Evolutionary conservation across 2,888 invertebrate species (phyloP).

Genomic region (Rotaria magnacalcarata): DNA sequence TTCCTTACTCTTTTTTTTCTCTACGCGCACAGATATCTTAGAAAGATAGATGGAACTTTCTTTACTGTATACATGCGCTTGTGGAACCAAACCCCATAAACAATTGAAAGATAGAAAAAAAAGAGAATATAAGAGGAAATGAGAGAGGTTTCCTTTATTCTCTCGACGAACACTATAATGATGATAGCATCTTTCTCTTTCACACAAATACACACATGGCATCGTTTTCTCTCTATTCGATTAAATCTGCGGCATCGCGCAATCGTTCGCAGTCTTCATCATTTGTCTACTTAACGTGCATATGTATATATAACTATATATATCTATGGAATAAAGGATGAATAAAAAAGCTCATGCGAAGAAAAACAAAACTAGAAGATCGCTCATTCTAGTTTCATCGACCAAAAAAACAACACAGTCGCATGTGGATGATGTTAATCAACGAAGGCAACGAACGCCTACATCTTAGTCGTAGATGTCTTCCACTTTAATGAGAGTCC

Average conservation of each 20-base stretch:
- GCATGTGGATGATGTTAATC: slow-evolving; percentile 2
- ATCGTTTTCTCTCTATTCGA: slow-evolving; percentile 9
- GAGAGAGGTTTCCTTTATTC: slow-evolving; percentile 5
- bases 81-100: slow-evolving; percentile 13
- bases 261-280: slow-evolving; percentile 20
- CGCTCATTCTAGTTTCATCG: neutral
- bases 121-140: neutral
- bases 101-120: slow-evolving; percentile 15
- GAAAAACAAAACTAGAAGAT: neutral
- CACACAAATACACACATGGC: slow-evolving; percentile 12
- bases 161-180: slow-evolving; percentile 1
- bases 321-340: neutral
- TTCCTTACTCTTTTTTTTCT: neutral
- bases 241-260: neutral
- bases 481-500: neutral
- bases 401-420: neutral
- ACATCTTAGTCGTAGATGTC: neutral
- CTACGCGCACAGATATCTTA: neutral
- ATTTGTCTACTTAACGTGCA: neutral
- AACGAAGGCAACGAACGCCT: neutral
- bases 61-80: slow-evolving; percentile 7
- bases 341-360: neutral
- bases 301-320: neutral
- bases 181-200: slow-evolving; percentile 17
- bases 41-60: neutral